Evolutionary conservation across 1,140 invertebrate genomes (phyloP).

Genomic region (Belonocnema kinseyi): DNA sequence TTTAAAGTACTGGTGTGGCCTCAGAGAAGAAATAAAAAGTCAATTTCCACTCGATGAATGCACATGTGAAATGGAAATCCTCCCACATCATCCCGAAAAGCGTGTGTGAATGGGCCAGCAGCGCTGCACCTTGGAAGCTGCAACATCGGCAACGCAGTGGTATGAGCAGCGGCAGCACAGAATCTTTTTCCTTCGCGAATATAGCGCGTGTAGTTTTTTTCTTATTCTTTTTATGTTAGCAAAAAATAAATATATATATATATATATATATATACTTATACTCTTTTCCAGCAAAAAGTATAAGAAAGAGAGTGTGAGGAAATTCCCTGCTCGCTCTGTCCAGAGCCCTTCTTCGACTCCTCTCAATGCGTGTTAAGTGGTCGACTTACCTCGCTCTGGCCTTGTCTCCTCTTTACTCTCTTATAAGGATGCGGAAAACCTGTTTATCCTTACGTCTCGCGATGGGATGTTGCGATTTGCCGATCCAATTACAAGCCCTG

Average conservation of each 20-base stretch:
- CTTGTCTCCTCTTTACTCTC: constrained; percentile 25
- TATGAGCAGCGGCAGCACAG: not conserved
- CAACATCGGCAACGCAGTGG: constrained; percentile 8
- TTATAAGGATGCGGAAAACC: constrained; percentile 60
- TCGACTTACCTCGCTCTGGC: constrained; percentile 54
- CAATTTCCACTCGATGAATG: constrained; percentile 26
- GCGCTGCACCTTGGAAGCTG: constrained; percentile 7
- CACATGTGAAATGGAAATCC: constrained; percentile 27
- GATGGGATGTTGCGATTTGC: constrained; percentile 58
- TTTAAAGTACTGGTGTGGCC: not conserved
- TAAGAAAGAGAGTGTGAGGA: constrained; percentile 26
- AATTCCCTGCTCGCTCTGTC: not conserved
- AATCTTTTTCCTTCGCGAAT: constrained; percentile 41
- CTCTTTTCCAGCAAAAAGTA: constrained; percentile 1
- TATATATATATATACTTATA: not conserved
- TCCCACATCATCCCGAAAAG: constrained; percentile 27
- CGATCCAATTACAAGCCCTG: constrained; percentile 25
- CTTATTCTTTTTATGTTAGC: not conserved
- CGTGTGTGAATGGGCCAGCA: constrained; percentile 10
- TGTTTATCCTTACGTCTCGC: constrained; percentile 56
- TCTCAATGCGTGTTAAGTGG: constrained; percentile 46
- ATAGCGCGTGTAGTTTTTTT: constrained; percentile 44
- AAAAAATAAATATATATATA: too few species aligned
- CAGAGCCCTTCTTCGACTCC: constrained; percentile 21
- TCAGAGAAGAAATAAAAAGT: constrained; percentile 2